Base-by-base conservation (phyloP, 30 jellyfish, hydroid and myxozoan species). In the Hydra vulgaris region DNA sequence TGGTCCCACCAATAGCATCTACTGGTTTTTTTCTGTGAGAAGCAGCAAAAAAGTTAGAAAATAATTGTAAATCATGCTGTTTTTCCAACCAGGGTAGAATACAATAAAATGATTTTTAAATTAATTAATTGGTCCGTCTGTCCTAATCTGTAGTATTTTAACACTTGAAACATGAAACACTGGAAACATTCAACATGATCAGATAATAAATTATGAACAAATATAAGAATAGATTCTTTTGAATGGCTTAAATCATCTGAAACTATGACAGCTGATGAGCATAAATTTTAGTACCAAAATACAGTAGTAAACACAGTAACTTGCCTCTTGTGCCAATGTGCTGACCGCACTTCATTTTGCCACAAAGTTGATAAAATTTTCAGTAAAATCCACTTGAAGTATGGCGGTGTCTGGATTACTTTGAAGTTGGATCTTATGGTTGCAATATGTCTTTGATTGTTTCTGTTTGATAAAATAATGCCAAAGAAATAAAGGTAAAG, bases 1-100 rank as follows among this genome's bases (percentile, higher is more conserved):
- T 68, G 75, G 27, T n/a, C n/a, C n/a, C n/a, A n/a, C 75, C 75
- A 68, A 68, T 68, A 68, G 25, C 15, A 68, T 68, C 75, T 68
- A 68, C 75, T 23, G 75, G 75, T 23, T 16, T 16, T 68, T 68
- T 68, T 68, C 75, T 23, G 27, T 68, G 75, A n/a, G 15, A 68
- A 68, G 75, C 75, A 68, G n/a, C 71, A 56, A 56, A 3, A 68
- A 68, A 68, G 75, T 68, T 68, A 7, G 15, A 68, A 16, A 7
- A 68, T 68, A 68, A 23, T 68, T 68, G 7, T 68, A 68, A 68
- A 68, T 15, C 15, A 68, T 68, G 75, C 27, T 68, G 75, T 15
- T 68, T 15, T 15, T 68, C 75, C 75, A 68, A 68, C 75, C 75
- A 68, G 25, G 25, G 75, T 68, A 68, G 7, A 16, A 68, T 68